These are phyloP conservation scores for Zhengitettix transpicula DNA, from an alignment of 2,888 invertebrate species.

Conservation along the genomic window DNA sequence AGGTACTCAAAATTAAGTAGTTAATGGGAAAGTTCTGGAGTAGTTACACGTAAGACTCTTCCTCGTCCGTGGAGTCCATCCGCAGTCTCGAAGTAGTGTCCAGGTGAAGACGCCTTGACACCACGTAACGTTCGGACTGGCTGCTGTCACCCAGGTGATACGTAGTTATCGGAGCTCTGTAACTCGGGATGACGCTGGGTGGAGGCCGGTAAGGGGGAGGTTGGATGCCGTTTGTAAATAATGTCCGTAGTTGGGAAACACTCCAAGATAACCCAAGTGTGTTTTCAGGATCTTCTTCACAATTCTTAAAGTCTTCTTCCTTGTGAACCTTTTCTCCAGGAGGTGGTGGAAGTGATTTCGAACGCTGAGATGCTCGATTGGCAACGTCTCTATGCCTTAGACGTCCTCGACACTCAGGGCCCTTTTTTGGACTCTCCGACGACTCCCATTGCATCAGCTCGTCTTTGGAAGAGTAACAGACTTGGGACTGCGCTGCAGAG, in stretches of 20 bases:
- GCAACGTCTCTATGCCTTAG: conserved; percentile 17
- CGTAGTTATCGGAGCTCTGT: conserved; percentile 21
- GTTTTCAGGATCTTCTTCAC: not conserved
- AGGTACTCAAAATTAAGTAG: not conserved
- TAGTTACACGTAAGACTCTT: conserved; percentile 22
- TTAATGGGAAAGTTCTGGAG: not conserved
- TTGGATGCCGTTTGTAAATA: conserved; percentile 14
- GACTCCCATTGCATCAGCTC: conserved; percentile 7
- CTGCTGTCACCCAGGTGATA: conserved; percentile 20
- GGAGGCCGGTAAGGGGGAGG: conserved; percentile 20
- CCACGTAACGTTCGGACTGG: conserved; percentile 17
- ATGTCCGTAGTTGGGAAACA: conserved; percentile 19
- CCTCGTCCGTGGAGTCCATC: conserved; percentile 16
- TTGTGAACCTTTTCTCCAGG: conserved; percentile 8
- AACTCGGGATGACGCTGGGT: conserved; percentile 16
- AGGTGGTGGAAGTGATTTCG: conserved; percentile 16
- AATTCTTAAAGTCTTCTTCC: conserved; percentile 3
- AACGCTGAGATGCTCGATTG: conserved; percentile 16
- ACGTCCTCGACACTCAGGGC: conserved; percentile 17
- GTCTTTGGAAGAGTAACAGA: conserved; percentile 9
- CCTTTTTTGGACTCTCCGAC: conserved; percentile 3
- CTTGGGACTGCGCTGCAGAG: not conserved
- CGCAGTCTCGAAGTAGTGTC: conserved; percentile 2
- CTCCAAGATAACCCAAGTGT: conserved; percentile 20
- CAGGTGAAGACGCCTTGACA: conserved; percentile 4